Evolutionary conservation across 2,888 invertebrate species (phyloP).

Genomic region (Scaptomyza reducta): DNA sequence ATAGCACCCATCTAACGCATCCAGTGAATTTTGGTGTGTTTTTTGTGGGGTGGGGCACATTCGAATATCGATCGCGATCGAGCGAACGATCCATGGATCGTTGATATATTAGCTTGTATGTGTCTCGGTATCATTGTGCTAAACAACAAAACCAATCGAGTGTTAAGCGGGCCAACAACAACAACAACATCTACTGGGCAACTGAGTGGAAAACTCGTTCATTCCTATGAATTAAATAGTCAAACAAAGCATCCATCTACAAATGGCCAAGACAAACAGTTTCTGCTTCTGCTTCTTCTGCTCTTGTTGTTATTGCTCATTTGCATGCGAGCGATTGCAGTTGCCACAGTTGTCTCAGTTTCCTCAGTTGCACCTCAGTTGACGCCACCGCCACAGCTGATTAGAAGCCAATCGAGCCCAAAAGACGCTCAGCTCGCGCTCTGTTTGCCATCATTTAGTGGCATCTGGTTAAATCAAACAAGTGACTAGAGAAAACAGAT

Average conservation of each 20-base stretch:
- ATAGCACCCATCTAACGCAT: constrained; percentile 51
- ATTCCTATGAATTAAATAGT: constrained; percentile 61
- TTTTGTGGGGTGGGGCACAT: constrained; percentile 44
- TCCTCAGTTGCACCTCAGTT: constrained; percentile 56
- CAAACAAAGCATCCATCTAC: constrained; percentile 56
- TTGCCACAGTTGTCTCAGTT: constrained; percentile 30
- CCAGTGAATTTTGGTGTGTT: too few species aligned
- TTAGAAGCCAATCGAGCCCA: constrained; percentile 70
- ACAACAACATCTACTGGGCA: constrained; percentile 6
- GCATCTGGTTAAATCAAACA: constrained; percentile 68
- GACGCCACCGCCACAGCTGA: constrained; percentile 71
- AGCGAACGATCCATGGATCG: constrained; percentile 33
- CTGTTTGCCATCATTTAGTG: constrained; percentile 80
- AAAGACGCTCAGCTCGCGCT: constrained; percentile 51
- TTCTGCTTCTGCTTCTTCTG: constrained; percentile 49
- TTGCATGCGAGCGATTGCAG: constrained; percentile 67
- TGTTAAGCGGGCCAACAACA: constrained; percentile 70
- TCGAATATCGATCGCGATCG: constrained; percentile 29
- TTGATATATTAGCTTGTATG: constrained; percentile 53
- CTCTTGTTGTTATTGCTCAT: constrained; percentile 76
- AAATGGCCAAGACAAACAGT: constrained; percentile 70
- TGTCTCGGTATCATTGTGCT: constrained; percentile 58
- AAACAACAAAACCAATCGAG: constrained; percentile 77
- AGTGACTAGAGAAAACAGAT: background rate
- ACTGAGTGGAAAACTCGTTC: constrained; percentile 52